Base-by-base conservation (phyloP, 2,797 vertebrate species). In the Acanthopagrus latus region DNA sequence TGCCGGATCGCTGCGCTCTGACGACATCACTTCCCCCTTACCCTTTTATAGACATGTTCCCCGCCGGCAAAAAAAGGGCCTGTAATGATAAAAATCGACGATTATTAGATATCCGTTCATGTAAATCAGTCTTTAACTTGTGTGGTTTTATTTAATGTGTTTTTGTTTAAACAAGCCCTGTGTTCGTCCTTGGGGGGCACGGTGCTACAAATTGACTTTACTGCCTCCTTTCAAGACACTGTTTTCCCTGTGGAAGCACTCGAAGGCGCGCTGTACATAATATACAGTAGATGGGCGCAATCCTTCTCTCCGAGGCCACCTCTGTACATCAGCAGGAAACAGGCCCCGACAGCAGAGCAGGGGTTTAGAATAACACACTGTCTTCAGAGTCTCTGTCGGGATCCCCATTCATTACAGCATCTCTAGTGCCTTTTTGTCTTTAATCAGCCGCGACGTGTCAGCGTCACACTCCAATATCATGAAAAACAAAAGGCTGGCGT, bases 31-130 rank as follows among this genome's bases (percentile, higher is more conserved):
- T 93, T 95, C 94, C 95, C 69, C 73, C 82, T 80, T 85, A 46
- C 71, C 94, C 94, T 93, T 95, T 87, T 94, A 94, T 91, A 92
- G 95, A 52, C 71, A 87, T 64, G 56, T 65, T 80, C 43, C 51
- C 41, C 43, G 70, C 44, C 1, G 20, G 10, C n/a, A 54, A 55
- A 46, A 46, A 71, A 69, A n/a, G 27, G 29, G 41, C 46, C 68
- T 43, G 27, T 43, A 48, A 74, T 25, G 55, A 74, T 85, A 43
- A 71, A 38, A 3, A 75, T 58, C 43, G 52, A 56, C 5, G 54
- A 51, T 29, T 46, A 77, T 83, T 67, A 16, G 4, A 55, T 46
- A 46, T 60, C 18, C 82, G 25, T 29, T 70, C 10, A 41, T 29
- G 33, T 43, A 0, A 23, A 20, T 66, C 50, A 21, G 5, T 29